Percentiles rank a stretch among this genome's conserved stretches.
phyloP scores from a whole-genome alignment of 2,797 vertebrate species.

The Cygnus olor region DNA sequence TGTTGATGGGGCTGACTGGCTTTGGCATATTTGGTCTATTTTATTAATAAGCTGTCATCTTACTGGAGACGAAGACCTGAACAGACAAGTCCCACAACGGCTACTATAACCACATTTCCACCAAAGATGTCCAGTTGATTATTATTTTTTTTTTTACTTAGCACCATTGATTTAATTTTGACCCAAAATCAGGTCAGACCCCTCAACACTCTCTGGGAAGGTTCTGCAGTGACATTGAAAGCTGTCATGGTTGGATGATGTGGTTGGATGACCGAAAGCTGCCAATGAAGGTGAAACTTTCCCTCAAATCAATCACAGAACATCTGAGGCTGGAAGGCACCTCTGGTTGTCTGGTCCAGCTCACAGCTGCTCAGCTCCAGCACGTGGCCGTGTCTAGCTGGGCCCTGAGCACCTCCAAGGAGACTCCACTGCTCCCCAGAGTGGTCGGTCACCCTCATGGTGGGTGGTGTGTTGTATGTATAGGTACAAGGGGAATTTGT shows the following conservation, averaged over 20 bases:
- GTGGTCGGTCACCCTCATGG: neutral
- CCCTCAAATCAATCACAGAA: neutral
- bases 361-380: neutral
- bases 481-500: neutral
- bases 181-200: neutral
- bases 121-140: neutral
- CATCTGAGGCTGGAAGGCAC: rapidly evolving
- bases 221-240: neutral
- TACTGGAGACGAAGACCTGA: neutral
- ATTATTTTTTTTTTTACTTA: neutral
- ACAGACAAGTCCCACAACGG: neutral
- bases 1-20: neutral
- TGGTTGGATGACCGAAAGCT: neutral
- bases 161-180: neutral
- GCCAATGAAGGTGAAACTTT: neutral
- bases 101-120: neutral
- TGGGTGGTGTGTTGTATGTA: neutral
- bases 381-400: neutral
- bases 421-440: neutral
- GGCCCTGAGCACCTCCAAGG: neutral
- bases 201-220: neutral
- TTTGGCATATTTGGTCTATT: neutral
- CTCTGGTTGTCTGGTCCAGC: neutral
- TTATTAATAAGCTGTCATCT: neutral
- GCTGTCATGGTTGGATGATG: neutral